Conservation (phyloP, 2,888 invertebrate genomes). For the Acleris emargana region DNA sequence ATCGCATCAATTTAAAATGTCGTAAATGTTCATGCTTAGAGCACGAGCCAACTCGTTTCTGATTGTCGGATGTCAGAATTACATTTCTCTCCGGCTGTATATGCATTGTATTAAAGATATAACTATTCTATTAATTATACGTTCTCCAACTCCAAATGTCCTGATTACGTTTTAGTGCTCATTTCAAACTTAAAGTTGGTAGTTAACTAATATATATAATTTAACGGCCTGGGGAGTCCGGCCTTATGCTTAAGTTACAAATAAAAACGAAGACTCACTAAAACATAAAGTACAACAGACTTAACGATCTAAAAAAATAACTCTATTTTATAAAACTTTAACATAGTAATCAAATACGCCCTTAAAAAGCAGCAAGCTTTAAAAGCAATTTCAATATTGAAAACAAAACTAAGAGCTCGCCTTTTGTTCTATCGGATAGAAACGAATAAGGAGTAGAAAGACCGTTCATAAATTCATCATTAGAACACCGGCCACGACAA, state of each 20-base stretch:
- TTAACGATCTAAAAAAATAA: too few relatives aligned
- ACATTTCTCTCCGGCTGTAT: neutral
- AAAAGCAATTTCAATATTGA: conserved; percentile 15
- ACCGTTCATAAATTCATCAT: conserved; percentile 24
- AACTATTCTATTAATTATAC: neutral
- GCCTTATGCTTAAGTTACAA: too few relatives aligned
- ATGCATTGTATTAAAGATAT: neutral
- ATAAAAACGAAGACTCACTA: too few relatives aligned
- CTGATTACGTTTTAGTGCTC: too few relatives aligned
- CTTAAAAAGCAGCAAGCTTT: neutral
- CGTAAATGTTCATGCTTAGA: conserved; percentile 20
- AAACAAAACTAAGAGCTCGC: neutral
- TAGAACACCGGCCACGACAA: conserved; percentile 19
- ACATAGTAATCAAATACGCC: too few relatives aligned
- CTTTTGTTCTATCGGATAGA: conserved; percentile 6
- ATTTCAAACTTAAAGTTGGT: too few relatives aligned
- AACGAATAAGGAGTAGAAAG: conserved; percentile 4
- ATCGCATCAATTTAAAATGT: conserved; percentile 32
- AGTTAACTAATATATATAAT: too few relatives aligned
- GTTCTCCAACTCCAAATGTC: too few relatives aligned
- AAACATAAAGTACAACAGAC: too few relatives aligned
- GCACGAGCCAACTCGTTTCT: conserved; percentile 32
- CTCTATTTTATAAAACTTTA: too few relatives aligned
- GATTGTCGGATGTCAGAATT: conserved; percentile 14
- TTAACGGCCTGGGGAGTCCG: too few relatives aligned